phyloP scores from a whole-genome alignment of 2,113 vertebrate species.

The Carlito syrichta region DNA sequence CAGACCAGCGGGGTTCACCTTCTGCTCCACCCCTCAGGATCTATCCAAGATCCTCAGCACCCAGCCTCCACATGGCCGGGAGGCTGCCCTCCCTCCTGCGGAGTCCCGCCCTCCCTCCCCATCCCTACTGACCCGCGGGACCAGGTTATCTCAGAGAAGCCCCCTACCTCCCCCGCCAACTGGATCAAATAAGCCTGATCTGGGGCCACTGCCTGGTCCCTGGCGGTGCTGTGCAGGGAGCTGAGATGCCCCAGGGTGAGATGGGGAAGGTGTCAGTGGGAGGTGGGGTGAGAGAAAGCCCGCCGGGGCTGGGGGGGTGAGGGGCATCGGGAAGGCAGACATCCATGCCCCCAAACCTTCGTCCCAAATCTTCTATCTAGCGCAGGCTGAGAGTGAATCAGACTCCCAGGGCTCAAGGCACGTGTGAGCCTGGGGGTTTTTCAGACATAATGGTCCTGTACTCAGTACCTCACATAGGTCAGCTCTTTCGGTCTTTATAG shows the following conservation, averaged over 20 bases:
- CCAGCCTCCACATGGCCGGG: background rate
- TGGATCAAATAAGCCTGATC: background rate
- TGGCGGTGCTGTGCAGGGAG: background rate
- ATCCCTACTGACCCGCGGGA: background rate
- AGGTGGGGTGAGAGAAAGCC: too few relatives aligned
- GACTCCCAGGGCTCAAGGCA: background rate
- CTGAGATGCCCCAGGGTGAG: background rate
- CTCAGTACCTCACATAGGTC: background rate
- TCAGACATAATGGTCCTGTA: too few relatives aligned
- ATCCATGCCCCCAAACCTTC: background rate
- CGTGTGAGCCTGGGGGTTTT: background rate
- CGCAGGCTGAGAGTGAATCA: background rate
- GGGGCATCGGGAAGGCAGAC: background rate
- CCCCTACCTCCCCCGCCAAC: background rate
- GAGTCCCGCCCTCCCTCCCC: too few relatives aligned
- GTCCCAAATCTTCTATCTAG: background rate
- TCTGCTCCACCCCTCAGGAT: background rate
- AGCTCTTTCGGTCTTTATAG: background rate
- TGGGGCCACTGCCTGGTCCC: background rate
- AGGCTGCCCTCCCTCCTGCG: background rate
- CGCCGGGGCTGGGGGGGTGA: fast-evolving
- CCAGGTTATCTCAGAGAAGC: background rate
- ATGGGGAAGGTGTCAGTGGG: background rate
- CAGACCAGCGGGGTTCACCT: background rate
- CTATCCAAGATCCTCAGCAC: background rate